Evolutionary conservation across 2,113 vertebrate genomes (phyloP), one percentile per base, ranked within the genome.

Genomic region (Taurulus bubalis): DNA sequence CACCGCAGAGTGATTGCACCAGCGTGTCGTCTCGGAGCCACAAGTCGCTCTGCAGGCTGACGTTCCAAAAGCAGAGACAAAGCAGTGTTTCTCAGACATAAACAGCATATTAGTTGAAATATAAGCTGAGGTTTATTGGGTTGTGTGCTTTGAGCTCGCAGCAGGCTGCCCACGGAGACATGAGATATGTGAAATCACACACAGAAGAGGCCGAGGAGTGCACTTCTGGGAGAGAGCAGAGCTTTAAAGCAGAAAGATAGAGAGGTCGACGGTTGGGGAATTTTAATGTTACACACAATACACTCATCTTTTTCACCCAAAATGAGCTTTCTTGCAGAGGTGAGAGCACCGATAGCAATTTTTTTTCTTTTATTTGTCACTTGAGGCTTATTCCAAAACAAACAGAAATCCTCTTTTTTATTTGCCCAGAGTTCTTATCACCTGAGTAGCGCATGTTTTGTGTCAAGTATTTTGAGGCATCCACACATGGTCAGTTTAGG

Each of bases 321-420:
- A 82, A 83, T 69, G 2, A 63, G 71, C 66, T 79, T 84, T 75
- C 65, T 64, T 68, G 62, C 11, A 40, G n/a, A 28, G 22, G 49
- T 40, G 18, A 40, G 49, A 67, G 6, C n/a, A 14, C 7, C 3
- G 20, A 40, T 38, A 58, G 22, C 6, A 34, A 34, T 15, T 65
- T 63, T 66, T 55, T 68, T 49, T 63, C 9, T 65, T 82, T 80
- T 58, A 85, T 28, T 60, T 11, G 22, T 64, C 62, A 64, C 67
- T 38, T 32, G 58, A 47, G 58, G 77, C 14, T 18, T 45, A 53
- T 71, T 75, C 10, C 14, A 32, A 60, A 49, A 42, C n/a, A 58
- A 70, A 55, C 16, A 51, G 56, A 45, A 32, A 16, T 40, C 6
- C 2, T 49, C 14, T 63, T 38, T 58, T 59, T 16, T 38, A 18